Percentiles rank a stretch among this genome's conserved stretches.
Evolutionary conservation across 2,888 invertebrate species (phyloP).

Genomic region (Metacarcinus magister): DNA sequence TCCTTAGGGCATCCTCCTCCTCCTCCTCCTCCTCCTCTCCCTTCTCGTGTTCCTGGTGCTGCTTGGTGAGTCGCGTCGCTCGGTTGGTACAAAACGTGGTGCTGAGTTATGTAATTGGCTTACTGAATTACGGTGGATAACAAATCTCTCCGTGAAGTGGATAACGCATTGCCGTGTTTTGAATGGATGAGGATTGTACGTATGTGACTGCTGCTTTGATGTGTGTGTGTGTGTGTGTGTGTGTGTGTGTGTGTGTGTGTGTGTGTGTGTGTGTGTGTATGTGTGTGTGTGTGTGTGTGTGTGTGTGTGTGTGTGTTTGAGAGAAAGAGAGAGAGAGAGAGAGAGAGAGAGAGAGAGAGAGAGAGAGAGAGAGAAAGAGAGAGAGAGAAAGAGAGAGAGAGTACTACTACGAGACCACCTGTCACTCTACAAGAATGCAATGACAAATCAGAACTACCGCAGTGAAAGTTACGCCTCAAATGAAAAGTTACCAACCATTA

Average conservation of each 20-base stretch:
- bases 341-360: background rate
- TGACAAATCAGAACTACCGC: background rate
- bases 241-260: background rate
- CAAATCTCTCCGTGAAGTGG: background rate
- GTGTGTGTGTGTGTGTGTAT: background rate
- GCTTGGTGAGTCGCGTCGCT: background rate
- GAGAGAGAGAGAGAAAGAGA: slow-evolving; percentile 38
- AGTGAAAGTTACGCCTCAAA: background rate
- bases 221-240: slow-evolving; percentile 27
- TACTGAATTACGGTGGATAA: slow-evolving; percentile 5
- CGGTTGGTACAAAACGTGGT: background rate
- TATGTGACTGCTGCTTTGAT: background rate
- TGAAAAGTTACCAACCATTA: background rate
- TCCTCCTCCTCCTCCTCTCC: background rate
- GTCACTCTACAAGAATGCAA: background rate
- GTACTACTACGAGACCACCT: background rate
- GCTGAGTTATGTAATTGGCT: slow-evolving; percentile 44
- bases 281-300: background rate
- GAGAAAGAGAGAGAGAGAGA: background rate
- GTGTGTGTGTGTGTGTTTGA: too few relatives aligned
- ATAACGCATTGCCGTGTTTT: background rate
- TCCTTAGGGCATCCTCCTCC: background rate
- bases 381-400: slow-evolving; percentile 53
- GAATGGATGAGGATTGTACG: slow-evolving; percentile 32
- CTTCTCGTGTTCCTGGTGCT: background rate